Base-by-base conservation (phyloP, 1,140 invertebrate genomes). In the Tetramorium simillimum region DNA sequence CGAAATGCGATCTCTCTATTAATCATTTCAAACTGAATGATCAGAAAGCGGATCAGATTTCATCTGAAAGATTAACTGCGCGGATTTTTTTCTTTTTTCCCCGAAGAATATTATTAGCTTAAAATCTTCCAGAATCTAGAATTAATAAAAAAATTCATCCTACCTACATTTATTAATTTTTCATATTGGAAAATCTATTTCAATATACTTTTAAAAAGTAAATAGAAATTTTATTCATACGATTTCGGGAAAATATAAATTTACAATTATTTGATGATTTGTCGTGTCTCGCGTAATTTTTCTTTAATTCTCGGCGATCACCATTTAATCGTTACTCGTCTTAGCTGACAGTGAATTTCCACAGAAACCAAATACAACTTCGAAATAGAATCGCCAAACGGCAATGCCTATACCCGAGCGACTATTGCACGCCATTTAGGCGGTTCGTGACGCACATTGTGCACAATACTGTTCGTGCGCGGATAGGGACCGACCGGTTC, bases 361-460 rank as follows among this genome's bases (percentile, higher is more conserved):
- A 40, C 24, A 12, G 46, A 56, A 49, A 24, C 14, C 12, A 46
- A 69, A 69, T 49, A 16, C 4, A 21, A 9, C 37, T 46, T 43
- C 49, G 14, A 18, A 37, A 67, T 3, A 3, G 16, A 6, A 12
- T 56, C 56, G 37, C n/a, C 21, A 21, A 67, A 80, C 18, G 18
- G 5, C 24, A 69, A 43, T 14, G 12, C 28, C 21, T 43, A n/a
- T 43, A 53, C n/a, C 12, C 28, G 43, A 53, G 46, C 60, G 21
- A 53, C 53, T 37, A 70, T 43, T 40, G 49, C 78, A 21, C 49
- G 21, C 21, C 28, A 72, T 72, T 72, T 56, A n/a, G 51, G 49
- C 49, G 24, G 28, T 81, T 72, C 78, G 65, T 65, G 21, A 53
- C 46, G 62, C 21, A 69, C 40, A 81, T 56, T 81, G 78, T 81